These are phyloP conservation scores for Gryllus longicercus DNA, from an alignment of 2,888 invertebrate species.

Conservation along the genomic window DNA sequence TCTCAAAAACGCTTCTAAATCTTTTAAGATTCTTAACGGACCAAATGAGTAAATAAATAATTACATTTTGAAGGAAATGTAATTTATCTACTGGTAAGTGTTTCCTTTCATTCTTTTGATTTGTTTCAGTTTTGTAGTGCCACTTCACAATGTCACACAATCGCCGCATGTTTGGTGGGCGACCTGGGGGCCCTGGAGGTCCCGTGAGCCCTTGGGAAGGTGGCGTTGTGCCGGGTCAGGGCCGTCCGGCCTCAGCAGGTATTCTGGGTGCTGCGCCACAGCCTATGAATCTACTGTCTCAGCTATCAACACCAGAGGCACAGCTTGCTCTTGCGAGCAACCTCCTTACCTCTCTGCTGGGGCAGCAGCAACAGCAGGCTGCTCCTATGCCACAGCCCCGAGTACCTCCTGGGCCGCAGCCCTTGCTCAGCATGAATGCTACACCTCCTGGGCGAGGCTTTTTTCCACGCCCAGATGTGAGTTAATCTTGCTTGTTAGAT, in stretches of 20 bases:
- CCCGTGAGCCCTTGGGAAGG: conserved; percentile 60
- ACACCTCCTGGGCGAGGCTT: not conserved
- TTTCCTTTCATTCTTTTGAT: too few species aligned
- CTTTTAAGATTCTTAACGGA: too few species aligned
- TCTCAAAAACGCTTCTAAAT: too few species aligned
- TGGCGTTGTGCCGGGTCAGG: conserved; percentile 55
- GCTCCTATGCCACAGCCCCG: conserved; percentile 40
- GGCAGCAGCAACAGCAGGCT: conserved; percentile 45
- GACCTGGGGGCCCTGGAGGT: conserved; percentile 1
- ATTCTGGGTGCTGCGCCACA: conserved; percentile 46
- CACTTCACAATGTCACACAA: not conserved
- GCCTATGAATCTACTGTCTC: conserved; percentile 41
- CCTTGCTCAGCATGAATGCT: not conserved
- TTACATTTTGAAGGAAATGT: too few species aligned
- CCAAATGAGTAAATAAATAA: too few species aligned
- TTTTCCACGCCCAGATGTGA: not conserved
- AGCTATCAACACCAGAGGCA: conserved; percentile 62
- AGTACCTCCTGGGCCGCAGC: conserved; percentile 21
- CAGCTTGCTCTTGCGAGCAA: conserved; percentile 72
- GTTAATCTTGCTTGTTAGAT: not conserved
- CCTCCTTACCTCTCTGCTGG: conserved; percentile 61
- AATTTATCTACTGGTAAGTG: too few species aligned
- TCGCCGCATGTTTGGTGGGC: not conserved
- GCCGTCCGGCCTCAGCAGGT: conserved; percentile 39
- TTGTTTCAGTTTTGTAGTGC: too few species aligned